These are phyloP conservation scores for Microcebus tavaratra DNA, from an alignment of 2,113 vertebrate genomes.

Conservation along the genomic window DNA sequence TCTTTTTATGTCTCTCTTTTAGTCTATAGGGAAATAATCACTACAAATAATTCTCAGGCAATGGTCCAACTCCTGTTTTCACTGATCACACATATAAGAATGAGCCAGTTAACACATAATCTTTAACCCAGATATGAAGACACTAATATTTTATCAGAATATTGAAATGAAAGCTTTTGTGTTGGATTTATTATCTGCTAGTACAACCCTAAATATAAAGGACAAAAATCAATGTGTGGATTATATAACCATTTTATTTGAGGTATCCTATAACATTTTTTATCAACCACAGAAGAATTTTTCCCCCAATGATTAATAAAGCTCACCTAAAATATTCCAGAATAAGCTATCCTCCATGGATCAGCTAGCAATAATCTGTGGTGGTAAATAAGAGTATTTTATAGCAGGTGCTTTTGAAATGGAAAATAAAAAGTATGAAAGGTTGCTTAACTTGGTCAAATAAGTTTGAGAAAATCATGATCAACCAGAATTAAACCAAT, in stretches of 20 bases:
- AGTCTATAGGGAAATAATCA: neutral
- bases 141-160: neutral
- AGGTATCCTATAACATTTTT: neutral
- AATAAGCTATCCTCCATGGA: neutral
- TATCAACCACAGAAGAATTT: neutral
- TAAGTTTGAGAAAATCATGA: neutral
- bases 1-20: neutral
- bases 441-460: neutral
- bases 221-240: neutral
- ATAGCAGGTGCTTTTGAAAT: neutral
- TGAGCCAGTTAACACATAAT: neutral
- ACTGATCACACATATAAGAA: neutral
- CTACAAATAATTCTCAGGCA: neutral
- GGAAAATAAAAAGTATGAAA: neutral
- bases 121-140: neutral
- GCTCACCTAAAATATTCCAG: neutral
- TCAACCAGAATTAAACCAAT: conserved; percentile 14
- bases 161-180: neutral
- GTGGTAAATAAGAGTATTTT: neutral
- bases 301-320: neutral
- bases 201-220: neutral
- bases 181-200: neutral
- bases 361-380: neutral
- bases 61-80: neutral
- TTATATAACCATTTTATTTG: neutral